phyloP scores from a whole-genome alignment of 2,888 invertebrate species.

The Alloscopus bannaensis region DNA sequence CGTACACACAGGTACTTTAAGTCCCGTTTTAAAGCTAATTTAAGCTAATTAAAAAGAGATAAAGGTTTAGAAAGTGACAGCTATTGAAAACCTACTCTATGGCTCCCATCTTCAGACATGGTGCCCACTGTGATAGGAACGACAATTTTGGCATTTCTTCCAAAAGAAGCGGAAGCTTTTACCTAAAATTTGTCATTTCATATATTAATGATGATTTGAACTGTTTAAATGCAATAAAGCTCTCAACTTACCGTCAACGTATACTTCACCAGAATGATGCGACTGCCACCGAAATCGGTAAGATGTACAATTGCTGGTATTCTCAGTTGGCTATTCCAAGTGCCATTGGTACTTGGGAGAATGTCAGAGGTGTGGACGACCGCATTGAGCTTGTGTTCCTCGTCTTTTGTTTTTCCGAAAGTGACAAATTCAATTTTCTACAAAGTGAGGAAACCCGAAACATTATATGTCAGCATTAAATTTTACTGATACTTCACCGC shows the following conservation, averaged over 20 bases:
- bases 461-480: neutral
- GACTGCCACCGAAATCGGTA: constrained; percentile 28
- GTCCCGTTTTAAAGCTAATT: too few relatives aligned
- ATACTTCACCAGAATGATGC: constrained; percentile 29
- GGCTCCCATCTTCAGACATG: neutral
- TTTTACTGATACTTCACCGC: neutral
- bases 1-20: too few relatives aligned
- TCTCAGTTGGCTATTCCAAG: constrained; percentile 20
- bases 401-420: constrained; percentile 24
- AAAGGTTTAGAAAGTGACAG: too few relatives aligned
- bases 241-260: neutral
- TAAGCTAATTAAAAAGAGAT: too few relatives aligned
- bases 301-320: constrained; percentile 11
- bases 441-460: neutral
- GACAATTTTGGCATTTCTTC: constrained; percentile 12
- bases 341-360: neutral
- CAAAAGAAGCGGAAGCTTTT: constrained; percentile 1
- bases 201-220: neutral
- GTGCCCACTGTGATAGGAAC: constrained; percentile 39
- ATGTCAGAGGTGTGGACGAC: neutral
- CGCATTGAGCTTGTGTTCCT: neutral
- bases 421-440: constrained; percentile 18
- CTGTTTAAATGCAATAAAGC: neutral
- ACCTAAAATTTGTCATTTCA: constrained; percentile 8
- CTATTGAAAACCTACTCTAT: too few relatives aligned